These are phyloP conservation scores for Bradynema listronoti DNA, from an alignment of 1,140 invertebrate species.

Conservation along the genomic window DNA sequence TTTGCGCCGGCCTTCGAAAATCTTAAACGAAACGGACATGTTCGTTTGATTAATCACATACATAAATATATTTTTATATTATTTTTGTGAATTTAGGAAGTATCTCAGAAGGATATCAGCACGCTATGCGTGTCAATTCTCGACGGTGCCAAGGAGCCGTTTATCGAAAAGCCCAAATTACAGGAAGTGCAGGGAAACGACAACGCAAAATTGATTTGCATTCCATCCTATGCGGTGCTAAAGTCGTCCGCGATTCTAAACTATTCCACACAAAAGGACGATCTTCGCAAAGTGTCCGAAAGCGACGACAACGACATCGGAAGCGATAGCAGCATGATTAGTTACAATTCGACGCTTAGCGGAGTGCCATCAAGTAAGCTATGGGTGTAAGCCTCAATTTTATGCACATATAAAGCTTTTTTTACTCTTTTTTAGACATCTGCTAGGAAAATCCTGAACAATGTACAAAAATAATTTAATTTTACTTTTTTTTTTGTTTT, in stretches of 20 bases:
- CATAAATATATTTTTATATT: slow-evolving; percentile 9
- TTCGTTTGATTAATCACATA: slow-evolving; percentile 13
- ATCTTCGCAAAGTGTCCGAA: slow-evolving; percentile 33
- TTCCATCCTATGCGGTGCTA: slow-evolving; percentile 33
- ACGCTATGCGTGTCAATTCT: slow-evolving; percentile 44
- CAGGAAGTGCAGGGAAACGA: background rate
- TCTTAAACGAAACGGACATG: slow-evolving; percentile 48
- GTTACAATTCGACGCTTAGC: slow-evolving; percentile 22
- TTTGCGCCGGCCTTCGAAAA: slow-evolving; percentile 54
- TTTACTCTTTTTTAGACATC: too few species aligned
- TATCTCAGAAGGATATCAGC: slow-evolving; percentile 36
- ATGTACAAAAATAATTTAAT: too few species aligned
- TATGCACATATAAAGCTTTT: too few species aligned
- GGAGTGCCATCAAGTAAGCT: too few species aligned
- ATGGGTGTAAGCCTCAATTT: too few species aligned
- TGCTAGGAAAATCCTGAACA: too few species aligned
- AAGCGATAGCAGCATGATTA: slow-evolving; percentile 22
- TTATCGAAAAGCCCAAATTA: slow-evolving; percentile 16
- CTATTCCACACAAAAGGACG: slow-evolving; percentile 2
- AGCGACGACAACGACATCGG: slow-evolving; percentile 47
- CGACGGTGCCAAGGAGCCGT: slow-evolving; percentile 48
- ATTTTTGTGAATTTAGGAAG: slow-evolving; percentile 32
- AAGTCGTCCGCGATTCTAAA: slow-evolving; percentile 13
- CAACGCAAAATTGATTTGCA: background rate
- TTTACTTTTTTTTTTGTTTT: slow-evolving; percentile 9